Conservation (phyloP, 2,888 invertebrate species). For the Carterocephalus palaemon region DNA sequence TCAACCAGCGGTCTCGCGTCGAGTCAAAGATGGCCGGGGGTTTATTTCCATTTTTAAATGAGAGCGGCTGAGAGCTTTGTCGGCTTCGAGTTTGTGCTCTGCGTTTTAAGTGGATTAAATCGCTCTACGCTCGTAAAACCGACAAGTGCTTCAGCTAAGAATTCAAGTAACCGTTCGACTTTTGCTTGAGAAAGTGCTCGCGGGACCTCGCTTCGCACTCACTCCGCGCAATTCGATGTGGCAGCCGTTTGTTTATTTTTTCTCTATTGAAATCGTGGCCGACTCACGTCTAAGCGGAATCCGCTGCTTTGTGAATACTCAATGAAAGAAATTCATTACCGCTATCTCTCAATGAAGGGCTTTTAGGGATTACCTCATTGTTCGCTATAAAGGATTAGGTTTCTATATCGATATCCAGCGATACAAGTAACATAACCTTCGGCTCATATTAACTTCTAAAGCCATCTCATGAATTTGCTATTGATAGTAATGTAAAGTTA, state of each 20-base stretch:
- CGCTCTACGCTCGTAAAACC: slow-evolving; percentile 78
- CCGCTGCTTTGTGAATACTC: slow-evolving; percentile 63
- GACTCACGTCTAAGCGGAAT: slow-evolving; percentile 54
- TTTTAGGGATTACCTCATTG: slow-evolving; percentile 44
- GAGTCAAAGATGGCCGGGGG: slow-evolving; percentile 76
- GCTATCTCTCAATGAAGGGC: slow-evolving; percentile 49
- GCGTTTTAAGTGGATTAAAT: slow-evolving; percentile 81
- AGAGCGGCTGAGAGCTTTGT: slow-evolving; percentile 79
- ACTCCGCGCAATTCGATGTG: slow-evolving; percentile 60
- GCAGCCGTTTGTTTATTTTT: slow-evolving; percentile 63
- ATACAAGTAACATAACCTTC: not conserved
- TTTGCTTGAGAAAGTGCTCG: slow-evolving; percentile 77
- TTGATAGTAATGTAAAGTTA: slow-evolving; percentile 3
- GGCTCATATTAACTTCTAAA: not conserved
- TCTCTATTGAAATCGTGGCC: slow-evolving; percentile 52
- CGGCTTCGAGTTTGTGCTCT: slow-evolving; percentile 76
- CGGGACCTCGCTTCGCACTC: slow-evolving; percentile 65
- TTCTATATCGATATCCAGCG: slow-evolving; percentile 21
- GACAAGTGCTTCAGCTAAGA: slow-evolving; percentile 77
- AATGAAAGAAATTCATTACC: slow-evolving; percentile 68
- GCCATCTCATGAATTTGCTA: not conserved
- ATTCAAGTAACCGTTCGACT: slow-evolving; percentile 78
- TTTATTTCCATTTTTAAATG: slow-evolving; percentile 80
- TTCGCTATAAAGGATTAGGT: slow-evolving; percentile 40
- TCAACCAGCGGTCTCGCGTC: slow-evolving; percentile 64